Percentiles rank a stretch among this genome's conserved stretches.
phyloP scores from a whole-genome alignment of 2,888 invertebrate genomes.

The Nasonovia ribisnigri region DNA sequence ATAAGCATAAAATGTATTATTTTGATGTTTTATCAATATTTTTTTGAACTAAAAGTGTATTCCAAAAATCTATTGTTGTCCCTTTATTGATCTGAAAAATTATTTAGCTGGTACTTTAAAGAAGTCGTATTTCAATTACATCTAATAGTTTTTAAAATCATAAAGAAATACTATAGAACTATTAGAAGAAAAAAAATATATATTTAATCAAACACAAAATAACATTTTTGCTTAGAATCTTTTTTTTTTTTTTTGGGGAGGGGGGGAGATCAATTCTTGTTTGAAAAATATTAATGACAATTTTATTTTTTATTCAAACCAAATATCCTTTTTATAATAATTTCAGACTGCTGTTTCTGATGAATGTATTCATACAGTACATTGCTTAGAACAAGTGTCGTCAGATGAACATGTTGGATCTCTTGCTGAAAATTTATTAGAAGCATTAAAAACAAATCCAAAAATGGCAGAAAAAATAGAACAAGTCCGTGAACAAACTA shows the following conservation, averaged over 20 bases:
- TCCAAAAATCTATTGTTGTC: not conserved
- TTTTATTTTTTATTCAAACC: not conserved
- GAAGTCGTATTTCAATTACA: not conserved
- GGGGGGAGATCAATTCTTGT: not conserved
- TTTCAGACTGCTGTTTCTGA: slow-evolving; percentile 84
- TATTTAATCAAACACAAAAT: not conserved
- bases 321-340: slow-evolving; percentile 50
- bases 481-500: slow-evolving; percentile 92
- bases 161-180: not conserved
- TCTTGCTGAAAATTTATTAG: slow-evolving; percentile 94
- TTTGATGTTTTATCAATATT: not conserved
- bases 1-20: not conserved
- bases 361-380: slow-evolving; percentile 93
- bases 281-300: not conserved
- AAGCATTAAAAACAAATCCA: slow-evolving; percentile 84
- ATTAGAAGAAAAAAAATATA: not conserved
- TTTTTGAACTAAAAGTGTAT: not conserved
- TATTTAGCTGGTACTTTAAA: not conserved
- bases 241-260: not conserved
- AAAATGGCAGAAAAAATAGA: slow-evolving; percentile 88
- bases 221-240: not conserved
- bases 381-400: slow-evolving; percentile 96
- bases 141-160: not conserved
- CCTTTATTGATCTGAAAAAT: not conserved
- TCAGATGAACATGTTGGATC: slow-evolving; percentile 98